phyloP scores from a whole-genome alignment of 2,888 invertebrate genomes.

The Microctonus aethiopoides region DNA sequence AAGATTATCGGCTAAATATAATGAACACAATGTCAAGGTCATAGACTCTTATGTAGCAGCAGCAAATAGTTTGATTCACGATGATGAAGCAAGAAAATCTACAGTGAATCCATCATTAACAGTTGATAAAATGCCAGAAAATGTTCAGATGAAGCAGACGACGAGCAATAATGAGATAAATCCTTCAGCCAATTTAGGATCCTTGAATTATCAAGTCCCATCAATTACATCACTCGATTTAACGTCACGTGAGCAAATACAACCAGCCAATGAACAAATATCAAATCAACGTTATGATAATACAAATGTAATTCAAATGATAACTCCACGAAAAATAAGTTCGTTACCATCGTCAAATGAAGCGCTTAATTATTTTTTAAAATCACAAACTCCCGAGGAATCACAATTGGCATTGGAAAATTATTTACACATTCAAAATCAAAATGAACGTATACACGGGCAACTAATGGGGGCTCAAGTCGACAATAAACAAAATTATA shows the following conservation, averaged over 20 bases:
- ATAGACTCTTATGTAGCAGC: slow-evolving; percentile 30
- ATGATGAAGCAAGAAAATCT: not conserved
- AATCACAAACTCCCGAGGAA: slow-evolving; percentile 59
- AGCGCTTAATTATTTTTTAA: slow-evolving; percentile 54
- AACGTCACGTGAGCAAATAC: not conserved
- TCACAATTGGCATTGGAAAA: slow-evolving; percentile 54
- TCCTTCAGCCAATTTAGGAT: not conserved
- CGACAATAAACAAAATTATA: not conserved
- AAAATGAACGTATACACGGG: not conserved
- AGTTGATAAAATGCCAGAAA: not conserved
- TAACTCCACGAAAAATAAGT: not conserved
- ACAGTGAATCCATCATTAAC: not conserved
- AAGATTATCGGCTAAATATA: not conserved
- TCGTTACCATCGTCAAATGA: slow-evolving; percentile 17
- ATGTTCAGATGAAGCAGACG: not conserved
- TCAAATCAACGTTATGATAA: slow-evolving; percentile 3
- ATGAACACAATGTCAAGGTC: slow-evolving; percentile 2
- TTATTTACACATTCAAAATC: slow-evolving; percentile 44
- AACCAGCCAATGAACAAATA: slow-evolving; percentile 1
- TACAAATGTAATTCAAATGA: slow-evolving; percentile 9
- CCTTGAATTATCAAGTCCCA: not conserved
- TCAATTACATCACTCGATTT: slow-evolving; percentile 8
- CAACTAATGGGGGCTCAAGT: not conserved
- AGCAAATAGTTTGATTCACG: slow-evolving; percentile 14
- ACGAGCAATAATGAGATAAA: not conserved